phyloP scores from a whole-genome alignment of 2,888 invertebrate species.

The Eristalis tenax region DNA sequence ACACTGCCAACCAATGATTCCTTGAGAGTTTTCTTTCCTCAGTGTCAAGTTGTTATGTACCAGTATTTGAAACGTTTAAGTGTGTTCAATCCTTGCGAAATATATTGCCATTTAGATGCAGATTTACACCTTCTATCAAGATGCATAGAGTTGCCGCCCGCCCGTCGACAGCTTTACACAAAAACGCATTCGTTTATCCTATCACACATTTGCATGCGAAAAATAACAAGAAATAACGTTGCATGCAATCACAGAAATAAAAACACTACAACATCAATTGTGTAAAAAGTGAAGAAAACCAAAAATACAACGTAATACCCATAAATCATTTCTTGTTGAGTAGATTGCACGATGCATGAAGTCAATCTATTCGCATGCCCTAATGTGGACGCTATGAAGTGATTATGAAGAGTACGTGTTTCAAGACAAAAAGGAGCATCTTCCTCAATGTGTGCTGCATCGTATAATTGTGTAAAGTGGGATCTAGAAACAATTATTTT shows the following conservation, averaged over 20 bases:
- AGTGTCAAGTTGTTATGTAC: not conserved
- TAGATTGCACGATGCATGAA: slow-evolving; percentile 69
- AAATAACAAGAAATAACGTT: slow-evolving; percentile 40
- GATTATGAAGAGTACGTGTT: slow-evolving; percentile 24
- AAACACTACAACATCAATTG: slow-evolving; percentile 37
- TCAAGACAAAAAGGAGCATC: not conserved
- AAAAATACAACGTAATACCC: slow-evolving; percentile 45
- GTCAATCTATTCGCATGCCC: slow-evolving; percentile 68
- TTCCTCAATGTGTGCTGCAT: not conserved
- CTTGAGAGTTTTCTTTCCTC: slow-evolving; percentile 16
- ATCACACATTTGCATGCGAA: slow-evolving; percentile 6
- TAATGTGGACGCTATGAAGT: slow-evolving; percentile 49
- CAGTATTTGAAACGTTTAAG: slow-evolving; percentile 47
- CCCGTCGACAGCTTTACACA: slow-evolving; percentile 52
- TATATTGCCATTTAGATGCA: slow-evolving; percentile 69
- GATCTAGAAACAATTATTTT: no score
- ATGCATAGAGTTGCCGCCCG: slow-evolving; percentile 58
- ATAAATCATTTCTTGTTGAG: slow-evolving; percentile 71
- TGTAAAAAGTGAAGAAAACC: slow-evolving; percentile 43
- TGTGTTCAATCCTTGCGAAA: slow-evolving; percentile 57
- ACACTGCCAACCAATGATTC: slow-evolving; percentile 15
- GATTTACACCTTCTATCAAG: slow-evolving; percentile 66
- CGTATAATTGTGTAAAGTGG: not conserved
- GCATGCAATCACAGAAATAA: slow-evolving; percentile 72
- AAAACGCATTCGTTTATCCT: slow-evolving; percentile 30